phyloP scores from a whole-genome alignment of 2,113 vertebrate genomes.

The Lasiurus cinereus region DNA sequence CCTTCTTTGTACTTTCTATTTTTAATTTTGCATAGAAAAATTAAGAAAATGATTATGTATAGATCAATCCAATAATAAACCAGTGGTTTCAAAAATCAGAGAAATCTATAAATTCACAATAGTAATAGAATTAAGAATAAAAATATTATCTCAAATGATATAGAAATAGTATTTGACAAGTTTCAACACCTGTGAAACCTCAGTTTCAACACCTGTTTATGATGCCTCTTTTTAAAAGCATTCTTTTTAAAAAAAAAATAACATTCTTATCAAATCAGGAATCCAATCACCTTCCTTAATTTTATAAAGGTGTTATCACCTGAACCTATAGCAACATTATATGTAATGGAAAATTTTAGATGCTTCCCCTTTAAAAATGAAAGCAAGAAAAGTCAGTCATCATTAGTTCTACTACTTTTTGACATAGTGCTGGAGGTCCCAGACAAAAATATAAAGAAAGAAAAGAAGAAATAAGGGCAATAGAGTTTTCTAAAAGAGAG shows the following conservation, averaged over 20 bases:
- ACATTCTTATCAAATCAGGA: conserved; percentile 1
- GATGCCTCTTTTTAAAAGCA: neutral
- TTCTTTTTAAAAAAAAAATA: neutral
- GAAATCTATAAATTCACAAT: neutral
- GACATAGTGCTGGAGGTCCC: neutral
- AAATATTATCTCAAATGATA: neutral
- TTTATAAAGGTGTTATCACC: neutral
- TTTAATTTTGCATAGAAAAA: conserved; percentile 13
- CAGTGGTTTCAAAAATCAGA: conserved; percentile 35
- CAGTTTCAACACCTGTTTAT: neutral
- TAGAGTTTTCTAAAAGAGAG: conserved; percentile 15
- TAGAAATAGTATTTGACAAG: neutral
- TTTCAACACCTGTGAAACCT: neutral
- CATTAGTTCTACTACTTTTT: neutral
- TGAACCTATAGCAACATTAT: neutral
- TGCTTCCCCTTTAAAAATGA: conserved; percentile 25
- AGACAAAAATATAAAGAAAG: neutral
- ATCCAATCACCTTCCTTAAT: conserved; percentile 1
- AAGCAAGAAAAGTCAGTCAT: conserved; percentile 16
- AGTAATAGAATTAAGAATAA: neutral
- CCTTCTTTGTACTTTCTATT: neutral
- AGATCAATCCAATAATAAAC: neutral
- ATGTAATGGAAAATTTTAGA: neutral
- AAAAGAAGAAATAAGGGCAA: neutral
- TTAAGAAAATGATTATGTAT: neutral